Base-by-base conservation (phyloP, 2,797 vertebrate genomes). In the Oreochromis grahami region DNA sequence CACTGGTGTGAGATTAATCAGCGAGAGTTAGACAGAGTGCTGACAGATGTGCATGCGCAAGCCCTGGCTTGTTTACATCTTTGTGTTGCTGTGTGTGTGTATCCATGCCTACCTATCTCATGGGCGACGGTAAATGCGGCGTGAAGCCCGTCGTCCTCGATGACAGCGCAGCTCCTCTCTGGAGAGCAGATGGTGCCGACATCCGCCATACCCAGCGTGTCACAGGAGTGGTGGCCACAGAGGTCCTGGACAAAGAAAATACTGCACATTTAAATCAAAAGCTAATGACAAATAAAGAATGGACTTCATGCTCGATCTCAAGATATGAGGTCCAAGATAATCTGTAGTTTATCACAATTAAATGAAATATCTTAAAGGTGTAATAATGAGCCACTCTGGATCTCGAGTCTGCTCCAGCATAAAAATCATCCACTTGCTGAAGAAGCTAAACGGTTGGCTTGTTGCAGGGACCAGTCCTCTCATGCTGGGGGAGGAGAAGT, bases 161-260 rank as follows among this genome's bases (percentile, higher is more conserved):
- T 99, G 95, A 99, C 97, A 1, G 99, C 98, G 78, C 99, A 99
- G 97, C 98, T 99, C 93, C 99, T 97, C 96, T 99, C 98, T 0
- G 98, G 98, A 74, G 98, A 97, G 95, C 99, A 99, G 96, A 99
- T 97, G 92, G 99, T 99, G 87, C 99, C 98, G 78, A 99, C 98
- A 91, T 99, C 99, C 78, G 99, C 98, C 99, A 99, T 99, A 94
- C 98, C 99, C 95, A 99, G 97, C 78, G 99, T 99, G 95, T 99
- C 99, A 41, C 99, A 99, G 82, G 98, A 99, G 96, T 99, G 98
- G 94, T 99, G 98, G 90, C 99, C 99, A 82, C 99, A 99, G 92
- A 99, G 97, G 96, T 99, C 98, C 99, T 99, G 96, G 79, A 94
- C 70, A 4, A 77, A 81, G 26, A 38, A 93, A 94, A 96, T 78